Evolutionary conservation across 2,113 vertebrate genomes (phyloP), one percentile per base, ranked within the genome.

Genomic region (Speoplatyrhinus poulsoni): DNA sequence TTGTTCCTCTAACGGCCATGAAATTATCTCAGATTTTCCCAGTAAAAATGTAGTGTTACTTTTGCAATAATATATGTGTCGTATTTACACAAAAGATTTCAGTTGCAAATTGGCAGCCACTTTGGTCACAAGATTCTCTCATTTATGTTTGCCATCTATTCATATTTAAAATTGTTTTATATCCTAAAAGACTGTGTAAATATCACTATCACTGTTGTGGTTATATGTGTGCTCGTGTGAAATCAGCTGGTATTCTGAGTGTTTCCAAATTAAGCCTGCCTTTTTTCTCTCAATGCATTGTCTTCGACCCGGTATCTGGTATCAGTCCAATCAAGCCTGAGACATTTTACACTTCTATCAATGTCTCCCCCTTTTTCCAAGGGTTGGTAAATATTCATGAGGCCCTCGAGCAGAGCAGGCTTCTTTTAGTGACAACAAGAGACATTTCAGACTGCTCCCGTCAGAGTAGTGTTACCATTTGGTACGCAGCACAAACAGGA

Each of bases 381-480:
- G 53, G 79, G 56, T 70, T 65, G 54, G 66, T 84, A 75, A 79
- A 87, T 86, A 89, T 83, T 86, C 63, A 87, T 89, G 75, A 84
- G 74, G 65, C 62, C 78, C 76, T 52, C 15, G 8, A 76, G 80
- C 73, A 75, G 73, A 69, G 63, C 69, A 54, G 53, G 57, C 64
- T 76, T 65, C 87, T 80, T 77, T 82, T 75, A 62, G 72, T 56
- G 50, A 59, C 69, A 60, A 26, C 65, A 73, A 62, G 9, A 62
- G 58, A 69, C 81, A 77, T 73, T 55, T 46, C 70, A 82, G 76
- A 81, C 63, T 56, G 15, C 82, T 83, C 56, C 75, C 72, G 77
- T 77, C 71, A 77, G 65, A 48, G 36, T 65, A 62, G 63, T 57
- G 52, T 58, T 71, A 69, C 12, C 68, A 68, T 73, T 63, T 69